These are phyloP conservation scores for Parazoanthus atlanticus DNA, from an alignment of 92 coral and sea anemone species.

Conservation along the genomic window DNA sequence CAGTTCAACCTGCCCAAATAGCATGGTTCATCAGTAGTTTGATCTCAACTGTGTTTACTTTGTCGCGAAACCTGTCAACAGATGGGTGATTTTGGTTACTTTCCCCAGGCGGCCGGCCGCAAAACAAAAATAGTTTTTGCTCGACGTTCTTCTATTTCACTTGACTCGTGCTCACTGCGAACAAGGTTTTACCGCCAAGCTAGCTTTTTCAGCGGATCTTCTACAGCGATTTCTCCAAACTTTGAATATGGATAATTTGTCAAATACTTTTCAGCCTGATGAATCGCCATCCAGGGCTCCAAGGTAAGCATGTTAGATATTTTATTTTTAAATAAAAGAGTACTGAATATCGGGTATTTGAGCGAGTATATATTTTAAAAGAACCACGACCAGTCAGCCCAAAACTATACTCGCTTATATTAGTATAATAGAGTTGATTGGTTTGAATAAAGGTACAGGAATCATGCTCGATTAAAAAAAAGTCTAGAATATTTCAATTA, in stretches of 20 bases:
- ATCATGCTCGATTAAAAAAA: constrained; percentile 4
- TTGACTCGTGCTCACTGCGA: constrained; percentile 13
- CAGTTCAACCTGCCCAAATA: too few relatives aligned
- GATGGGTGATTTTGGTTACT: not conserved
- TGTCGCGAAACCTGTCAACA: constrained; percentile 11
- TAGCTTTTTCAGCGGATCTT: too few relatives aligned
- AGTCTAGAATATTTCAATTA: not conserved
- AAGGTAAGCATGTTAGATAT: constrained; percentile 12
- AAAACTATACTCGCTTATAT: constrained; percentile 15
- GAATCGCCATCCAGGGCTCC: constrained; percentile 21
- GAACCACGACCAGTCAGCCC: constrained; percentile 32
- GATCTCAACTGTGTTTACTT: constrained; percentile 1
- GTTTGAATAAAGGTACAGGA: not conserved
- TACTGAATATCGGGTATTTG: constrained; percentile 12
- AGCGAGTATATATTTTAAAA: not conserved
- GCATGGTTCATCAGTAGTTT: not conserved
- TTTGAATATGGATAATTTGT: constrained; percentile 19
- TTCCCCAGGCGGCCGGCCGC: not conserved
- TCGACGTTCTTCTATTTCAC: not conserved
- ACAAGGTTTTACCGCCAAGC: too few relatives aligned
- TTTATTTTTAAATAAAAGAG: constrained; percentile 15
- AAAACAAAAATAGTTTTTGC: not conserved
- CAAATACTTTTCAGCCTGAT: constrained; percentile 1
- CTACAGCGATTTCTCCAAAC: not conserved
- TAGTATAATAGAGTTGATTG: not conserved